Evolutionary conservation across 2,797 vertebrate species (phyloP).

Genomic region (Miichthys miiuy): DNA sequence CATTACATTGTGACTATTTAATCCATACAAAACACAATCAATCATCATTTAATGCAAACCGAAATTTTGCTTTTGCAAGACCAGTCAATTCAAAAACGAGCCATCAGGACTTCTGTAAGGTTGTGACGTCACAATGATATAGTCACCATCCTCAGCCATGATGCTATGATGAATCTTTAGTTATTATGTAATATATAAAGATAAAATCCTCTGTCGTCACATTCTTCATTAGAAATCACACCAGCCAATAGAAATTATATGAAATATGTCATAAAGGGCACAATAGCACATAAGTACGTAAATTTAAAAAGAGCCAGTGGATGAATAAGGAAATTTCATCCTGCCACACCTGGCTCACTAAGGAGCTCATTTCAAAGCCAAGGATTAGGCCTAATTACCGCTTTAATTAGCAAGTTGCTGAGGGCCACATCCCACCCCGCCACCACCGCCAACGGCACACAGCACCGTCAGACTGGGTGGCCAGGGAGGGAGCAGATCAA

Average conservation of each 20-base stretch:
- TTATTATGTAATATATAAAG: too few relatives aligned
- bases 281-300: conserved; percentile 25
- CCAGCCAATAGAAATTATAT: conserved; percentile 26
- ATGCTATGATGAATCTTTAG: too few relatives aligned
- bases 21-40: too few relatives aligned
- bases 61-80: too few relatives aligned
- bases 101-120: too few relatives aligned
- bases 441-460: conserved; percentile 62
- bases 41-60: too few relatives aligned
- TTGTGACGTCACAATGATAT: too few relatives aligned
- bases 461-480: conserved; percentile 68
- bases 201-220: neutral
- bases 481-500: conserved; percentile 74
- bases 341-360: conserved; percentile 77
- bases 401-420: conserved; percentile 78
- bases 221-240: conserved; percentile 16
- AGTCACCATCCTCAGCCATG: too few relatives aligned
- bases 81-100: too few relatives aligned
- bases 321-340: conserved; percentile 44
- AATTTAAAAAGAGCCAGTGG: conserved; percentile 20
- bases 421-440: conserved; percentile 72
- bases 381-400: conserved; percentile 83
- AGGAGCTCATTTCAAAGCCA: conserved; percentile 77
- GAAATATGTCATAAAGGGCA: conserved; percentile 20
- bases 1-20: too few relatives aligned